Percentiles rank a stretch among this genome's conserved stretches.
These are phyloP conservation scores for Clangula hyemalis DNA, from an alignment of 2,797 vertebrate species.

Conservation along the genomic window DNA sequence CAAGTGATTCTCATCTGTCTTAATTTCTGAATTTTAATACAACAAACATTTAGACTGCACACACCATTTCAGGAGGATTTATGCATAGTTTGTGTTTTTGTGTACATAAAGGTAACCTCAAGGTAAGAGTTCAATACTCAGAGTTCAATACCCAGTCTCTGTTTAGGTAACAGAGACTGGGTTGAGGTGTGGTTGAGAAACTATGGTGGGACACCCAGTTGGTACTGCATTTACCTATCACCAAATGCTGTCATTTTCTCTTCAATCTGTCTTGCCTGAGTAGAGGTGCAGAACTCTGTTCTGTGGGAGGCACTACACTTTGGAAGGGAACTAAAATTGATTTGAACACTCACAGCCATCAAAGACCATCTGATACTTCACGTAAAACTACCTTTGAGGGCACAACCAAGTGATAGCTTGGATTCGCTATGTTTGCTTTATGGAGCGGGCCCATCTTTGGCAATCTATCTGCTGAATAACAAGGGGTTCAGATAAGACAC, in stretches of 20 bases:
- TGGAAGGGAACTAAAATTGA: neutral
- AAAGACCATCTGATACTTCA: neutral
- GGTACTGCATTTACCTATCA: neutral
- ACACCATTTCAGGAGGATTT: neutral
- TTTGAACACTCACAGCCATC: neutral
- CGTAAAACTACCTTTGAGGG: neutral
- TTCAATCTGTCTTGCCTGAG: neutral
- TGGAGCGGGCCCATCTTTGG: neutral
- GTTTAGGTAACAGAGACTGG: neutral
- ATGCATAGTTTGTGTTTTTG: neutral
- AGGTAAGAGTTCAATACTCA: neutral
- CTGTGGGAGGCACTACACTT: neutral
- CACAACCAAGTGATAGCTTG: neutral
- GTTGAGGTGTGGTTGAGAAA: neutral
- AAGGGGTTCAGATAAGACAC: neutral
- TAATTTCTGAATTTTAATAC: neutral
- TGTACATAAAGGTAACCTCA: neutral
- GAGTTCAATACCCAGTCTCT: too few species aligned
- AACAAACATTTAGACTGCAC: neutral
- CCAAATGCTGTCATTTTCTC: neutral
- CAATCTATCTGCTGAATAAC: neutral
- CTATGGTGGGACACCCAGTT: neutral
- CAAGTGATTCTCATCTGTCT: neutral
- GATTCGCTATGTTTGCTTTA: neutral
- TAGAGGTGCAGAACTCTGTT: neutral